Base-by-base conservation (phyloP, 2,888 invertebrate species). In the Epinotia ramella region DNA sequence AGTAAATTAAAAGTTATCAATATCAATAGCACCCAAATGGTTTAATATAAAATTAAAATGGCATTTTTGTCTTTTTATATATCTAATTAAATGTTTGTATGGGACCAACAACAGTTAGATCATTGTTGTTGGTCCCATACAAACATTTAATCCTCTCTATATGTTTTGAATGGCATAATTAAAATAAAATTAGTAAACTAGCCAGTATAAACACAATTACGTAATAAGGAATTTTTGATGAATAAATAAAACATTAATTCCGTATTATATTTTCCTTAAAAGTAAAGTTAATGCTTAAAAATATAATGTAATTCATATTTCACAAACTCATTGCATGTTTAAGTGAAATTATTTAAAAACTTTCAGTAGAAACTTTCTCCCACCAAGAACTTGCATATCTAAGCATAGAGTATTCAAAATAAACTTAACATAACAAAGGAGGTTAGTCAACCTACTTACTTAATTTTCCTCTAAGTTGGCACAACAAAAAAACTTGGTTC, bases 401-500 rank as follows among this genome's bases (percentile, higher is more conserved):
- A 67, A 67, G 44, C 57, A 59, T 59, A 68, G n/a, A 59, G 28
- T 9, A 18, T 40, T 20, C 16, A 44, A 40, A 44, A 68, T 16
- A 49, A 68, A 40, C 1, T 24, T 64, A 56, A 20, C 56, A 44
- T 12, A 24, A 57, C 40, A 64, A 71, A 53, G n/a, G n/a, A 56
- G 44, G 40, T 53, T 24, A 72, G 13, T 64, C 12, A 65, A 57
- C 72, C 72, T 44, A 64, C 71, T 72, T 57, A 57, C 40, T 49
- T 64, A 18, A 18, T 44, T 64, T 64, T 64, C 57, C 24, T 72
- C 24, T 46, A 57, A 63, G 72, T 64, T 24, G 20, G 20, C 16
- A 62, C n/a, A 53, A 57, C 57, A 72, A 5, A 66, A 24, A 60
- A 4, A 65, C 18, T 59, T 56, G 44, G 13, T 49, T 57, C 18